Conservation (phyloP, 2,888 invertebrate species). For the Globia sparganii region DNA sequence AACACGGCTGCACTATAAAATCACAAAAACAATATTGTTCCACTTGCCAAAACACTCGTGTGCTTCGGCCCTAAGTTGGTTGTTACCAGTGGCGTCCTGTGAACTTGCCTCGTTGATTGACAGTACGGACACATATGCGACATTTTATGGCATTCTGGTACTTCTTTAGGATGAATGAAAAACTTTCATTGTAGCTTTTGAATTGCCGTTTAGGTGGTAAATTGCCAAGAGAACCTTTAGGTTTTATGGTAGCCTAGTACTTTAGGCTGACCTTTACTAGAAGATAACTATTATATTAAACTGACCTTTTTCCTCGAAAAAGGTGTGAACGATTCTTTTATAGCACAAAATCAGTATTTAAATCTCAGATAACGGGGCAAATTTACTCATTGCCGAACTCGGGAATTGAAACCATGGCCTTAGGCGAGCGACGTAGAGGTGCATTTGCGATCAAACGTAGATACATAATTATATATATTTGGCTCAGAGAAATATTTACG, state of each 20-base stretch:
- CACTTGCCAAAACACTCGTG: background rate
- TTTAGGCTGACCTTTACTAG: background rate
- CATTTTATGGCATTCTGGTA: slow-evolving; percentile 11
- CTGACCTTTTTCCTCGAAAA: background rate
- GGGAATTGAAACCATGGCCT: background rate
- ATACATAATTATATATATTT: background rate
- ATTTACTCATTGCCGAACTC: background rate
- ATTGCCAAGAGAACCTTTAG: background rate
- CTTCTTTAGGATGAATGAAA: background rate
- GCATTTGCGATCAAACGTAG: background rate
- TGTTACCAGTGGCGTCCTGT: slow-evolving; percentile 10
- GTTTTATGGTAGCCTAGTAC: slow-evolving; percentile 28
- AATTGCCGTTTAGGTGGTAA: background rate
- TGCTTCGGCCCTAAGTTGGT: background rate
- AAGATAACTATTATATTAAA: background rate
- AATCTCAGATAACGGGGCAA: background rate
- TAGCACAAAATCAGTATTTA: background rate
- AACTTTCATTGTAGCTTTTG: background rate
- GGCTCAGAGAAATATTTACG: background rate
- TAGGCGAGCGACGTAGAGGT: background rate
- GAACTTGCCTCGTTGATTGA: slow-evolving; percentile 38
- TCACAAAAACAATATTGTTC: slow-evolving; percentile 11
- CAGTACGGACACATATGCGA: slow-evolving; percentile 20
- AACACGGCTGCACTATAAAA: background rate
- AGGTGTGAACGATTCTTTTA: background rate